These are phyloP conservation scores for Melanocharis versteri DNA, from an alignment of 2,113 vertebrate genomes.

Conservation along the genomic window DNA sequence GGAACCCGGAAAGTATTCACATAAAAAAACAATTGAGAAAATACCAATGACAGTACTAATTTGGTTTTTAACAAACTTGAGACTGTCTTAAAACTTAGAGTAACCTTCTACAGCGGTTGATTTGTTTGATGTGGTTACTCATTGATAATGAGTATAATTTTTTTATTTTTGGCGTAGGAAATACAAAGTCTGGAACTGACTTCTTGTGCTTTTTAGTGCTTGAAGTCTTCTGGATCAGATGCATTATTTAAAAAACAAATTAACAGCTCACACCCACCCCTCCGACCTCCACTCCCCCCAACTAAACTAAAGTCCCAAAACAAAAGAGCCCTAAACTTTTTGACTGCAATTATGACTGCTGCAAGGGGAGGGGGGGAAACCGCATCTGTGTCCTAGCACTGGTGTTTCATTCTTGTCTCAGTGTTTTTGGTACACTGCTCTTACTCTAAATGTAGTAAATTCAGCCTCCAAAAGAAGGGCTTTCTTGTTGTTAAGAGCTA, in stretches of 20 bases:
- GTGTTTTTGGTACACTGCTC: not conserved
- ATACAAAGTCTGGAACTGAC: not conserved
- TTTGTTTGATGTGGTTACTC: not conserved
- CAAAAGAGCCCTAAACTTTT: not conserved
- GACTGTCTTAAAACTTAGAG: not conserved
- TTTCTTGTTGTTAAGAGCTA: not conserved
- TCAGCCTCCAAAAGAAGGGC: not conserved
- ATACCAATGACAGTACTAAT: conserved; percentile 3
- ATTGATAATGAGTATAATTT: not conserved
- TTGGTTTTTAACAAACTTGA: not conserved
- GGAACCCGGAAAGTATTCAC: conserved; percentile 2
- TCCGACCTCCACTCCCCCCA: not conserved
- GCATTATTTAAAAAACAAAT: not conserved
- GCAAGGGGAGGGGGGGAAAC: not conserved
- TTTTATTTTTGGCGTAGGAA: not conserved
- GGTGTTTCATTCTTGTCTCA: not conserved
- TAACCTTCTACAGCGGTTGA: not conserved
- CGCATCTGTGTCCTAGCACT: not conserved
- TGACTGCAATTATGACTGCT: not conserved
- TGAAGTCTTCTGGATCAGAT: not conserved
- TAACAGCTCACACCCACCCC: not conserved
- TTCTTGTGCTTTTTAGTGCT: not conserved
- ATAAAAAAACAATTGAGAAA: conserved; percentile 35
- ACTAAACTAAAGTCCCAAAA: not conserved
- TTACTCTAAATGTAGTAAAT: not conserved